Percentiles rank a stretch among this genome's conserved stretches.
Conservation (phyloP, 2,888 invertebrate genomes). For the Leucoptera coffeella region DNA sequence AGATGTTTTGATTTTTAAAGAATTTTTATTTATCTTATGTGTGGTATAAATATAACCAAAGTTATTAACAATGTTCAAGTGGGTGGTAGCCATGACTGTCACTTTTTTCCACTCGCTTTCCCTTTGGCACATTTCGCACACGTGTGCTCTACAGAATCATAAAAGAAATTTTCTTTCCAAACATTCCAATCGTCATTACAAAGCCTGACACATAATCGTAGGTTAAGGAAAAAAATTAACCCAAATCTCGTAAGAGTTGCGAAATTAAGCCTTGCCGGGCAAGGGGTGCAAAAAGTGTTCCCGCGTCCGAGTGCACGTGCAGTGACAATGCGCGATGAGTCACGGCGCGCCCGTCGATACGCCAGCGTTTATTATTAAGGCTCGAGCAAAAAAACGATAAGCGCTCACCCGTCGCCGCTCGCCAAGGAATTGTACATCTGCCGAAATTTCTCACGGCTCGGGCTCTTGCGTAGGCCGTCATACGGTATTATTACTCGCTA, state of each 20-base stretch:
- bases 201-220: no score
- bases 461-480: slow-evolving; percentile 18
- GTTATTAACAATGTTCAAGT: no score
- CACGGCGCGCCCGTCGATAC: slow-evolving; percentile 29
- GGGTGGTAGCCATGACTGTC: no score
- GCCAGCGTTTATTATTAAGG: slow-evolving; percentile 38
- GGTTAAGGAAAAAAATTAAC: slow-evolving; percentile 31
- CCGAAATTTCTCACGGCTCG: slow-evolving; percentile 52
- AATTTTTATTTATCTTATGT: no score
- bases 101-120: no score
- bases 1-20: no score
- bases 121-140: no score
- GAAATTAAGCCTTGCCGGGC: slow-evolving; percentile 44
- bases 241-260: slow-evolving; percentile 52
- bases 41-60: no score
- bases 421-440: slow-evolving; percentile 53
- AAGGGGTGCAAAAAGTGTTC: slow-evolving; percentile 51
- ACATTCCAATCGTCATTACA: no score
- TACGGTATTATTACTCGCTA: slow-evolving; percentile 33
- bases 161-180: slow-evolving; percentile 16
- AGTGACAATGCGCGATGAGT: slow-evolving; percentile 42
- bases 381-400: slow-evolving; percentile 32
- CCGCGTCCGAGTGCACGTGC: slow-evolving; percentile 39
- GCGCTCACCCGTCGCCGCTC: slow-evolving; percentile 42
- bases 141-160: slow-evolving; percentile 11